Evolutionary conservation across 2,797 vertebrate genomes (phyloP).

Genomic region (Chelon auratus): DNA sequence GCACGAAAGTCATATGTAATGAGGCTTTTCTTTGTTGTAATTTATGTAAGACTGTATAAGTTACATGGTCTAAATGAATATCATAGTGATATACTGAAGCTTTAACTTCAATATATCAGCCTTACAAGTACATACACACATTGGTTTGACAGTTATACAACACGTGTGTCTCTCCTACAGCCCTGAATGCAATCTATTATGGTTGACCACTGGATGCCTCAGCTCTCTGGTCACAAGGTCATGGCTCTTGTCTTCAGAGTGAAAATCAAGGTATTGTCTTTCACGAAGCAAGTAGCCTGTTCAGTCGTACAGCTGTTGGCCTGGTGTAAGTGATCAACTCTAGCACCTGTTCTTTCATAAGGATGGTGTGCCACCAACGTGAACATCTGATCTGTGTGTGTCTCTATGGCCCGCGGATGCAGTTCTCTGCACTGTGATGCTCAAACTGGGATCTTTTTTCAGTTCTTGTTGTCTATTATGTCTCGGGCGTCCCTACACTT

Average conservation of each 20-base stretch:
- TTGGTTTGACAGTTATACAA: conserved; percentile 8
- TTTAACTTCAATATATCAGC: not conserved
- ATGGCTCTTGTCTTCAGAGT: conserved; percentile 55
- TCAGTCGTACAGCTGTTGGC: conserved; percentile 67
- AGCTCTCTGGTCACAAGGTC: conserved; percentile 53
- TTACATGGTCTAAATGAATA: not conserved
- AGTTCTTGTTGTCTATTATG: conserved; percentile 11
- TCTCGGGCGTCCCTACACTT: not conserved
- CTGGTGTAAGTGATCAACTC: conserved; percentile 49
- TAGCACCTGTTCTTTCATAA: conserved; percentile 66
- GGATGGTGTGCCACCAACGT: conserved; percentile 28
- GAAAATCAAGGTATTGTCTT: conserved; percentile 78
- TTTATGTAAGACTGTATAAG: too few species aligned
- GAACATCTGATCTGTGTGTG: conserved; percentile 41
- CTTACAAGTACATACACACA: not conserved
- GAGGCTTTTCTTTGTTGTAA: too few species aligned
- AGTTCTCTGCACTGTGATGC: not conserved
- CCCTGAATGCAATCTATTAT: conserved; percentile 27
- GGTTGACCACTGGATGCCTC: conserved; percentile 23
- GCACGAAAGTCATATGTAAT: too few species aligned
- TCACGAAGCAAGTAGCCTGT: conserved; percentile 57
- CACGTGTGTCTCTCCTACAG: conserved; percentile 1
- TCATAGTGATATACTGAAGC: not conserved
- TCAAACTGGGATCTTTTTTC: not conserved
- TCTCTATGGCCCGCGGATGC: not conserved